Base-by-base conservation (phyloP, 2,113 vertebrate genomes). In the Ramphastos sulfuratus region DNA sequence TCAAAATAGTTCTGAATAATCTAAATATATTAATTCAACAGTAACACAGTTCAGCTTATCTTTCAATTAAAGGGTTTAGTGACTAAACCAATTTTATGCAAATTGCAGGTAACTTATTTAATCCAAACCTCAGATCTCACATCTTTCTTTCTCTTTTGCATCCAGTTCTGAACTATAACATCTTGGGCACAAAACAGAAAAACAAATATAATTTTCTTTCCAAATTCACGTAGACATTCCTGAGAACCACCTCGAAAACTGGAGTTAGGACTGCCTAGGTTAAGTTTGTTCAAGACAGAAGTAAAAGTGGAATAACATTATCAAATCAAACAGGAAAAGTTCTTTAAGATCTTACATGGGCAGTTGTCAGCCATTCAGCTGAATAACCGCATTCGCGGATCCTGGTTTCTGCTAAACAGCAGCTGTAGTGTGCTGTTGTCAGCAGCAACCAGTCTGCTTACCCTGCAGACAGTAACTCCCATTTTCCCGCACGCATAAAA, bases 371-470 rank as follows among this genome's bases (percentile, higher is more conserved):
- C 67, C 33, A 27, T 82, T 87, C 52, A 33, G 76, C 72, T 89
- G 65, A 83, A 50, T 78, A 82, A 61, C 75, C 75, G 65, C 54
- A 82, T 92, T 86, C 61, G 10, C 61, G 87, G 60, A 42, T 86
- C 63, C 66, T 94, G 61, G 58, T 83, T 87, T 87, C 87, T 91
- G 56, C 76, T 82, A 85, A 61, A 61, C 79, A 87, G 91, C 82
- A 88, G 84, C 91, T 94, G 50, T 73, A 66, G 54, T 85, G 58
- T 85, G 92, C 89, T 93, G 89, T 94, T 95, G 89, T 95, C 91
- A 94, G 85, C 95, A 95, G 82, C 92, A 92, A 90, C 94, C 85
- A 50, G 37, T 48, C 89, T 92, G 75, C 92, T 94, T 87, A 85
- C 56, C 73, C 72, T 94, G 85, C 79, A 89, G 69, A 81, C 56